Evolutionary conservation across 2,888 invertebrate genomes (phyloP).

Genomic region (Lochmaea crataegi): DNA sequence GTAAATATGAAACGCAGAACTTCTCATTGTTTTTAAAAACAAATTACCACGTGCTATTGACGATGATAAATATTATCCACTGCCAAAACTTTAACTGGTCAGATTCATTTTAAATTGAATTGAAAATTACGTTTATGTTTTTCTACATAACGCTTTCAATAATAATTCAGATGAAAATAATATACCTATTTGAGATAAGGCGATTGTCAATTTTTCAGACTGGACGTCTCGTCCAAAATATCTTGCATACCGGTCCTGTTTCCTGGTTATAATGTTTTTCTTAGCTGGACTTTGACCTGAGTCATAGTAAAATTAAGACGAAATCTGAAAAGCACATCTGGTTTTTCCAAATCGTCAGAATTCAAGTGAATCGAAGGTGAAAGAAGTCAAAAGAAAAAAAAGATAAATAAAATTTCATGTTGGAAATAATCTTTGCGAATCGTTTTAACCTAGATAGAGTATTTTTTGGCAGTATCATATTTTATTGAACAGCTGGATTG

Average conservation of each 20-base stretch:
- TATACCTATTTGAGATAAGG: background rate
- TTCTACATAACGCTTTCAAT: background rate
- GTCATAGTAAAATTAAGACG: slow-evolving; percentile 19
- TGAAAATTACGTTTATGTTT: background rate
- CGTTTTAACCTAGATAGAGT: slow-evolving; percentile 28
- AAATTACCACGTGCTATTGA: slow-evolving; percentile 3
- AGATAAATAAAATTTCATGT: slow-evolving; percentile 14
- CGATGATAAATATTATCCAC: background rate
- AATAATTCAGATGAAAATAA: slow-evolving; percentile 3
- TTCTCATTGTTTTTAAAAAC: slow-evolving; percentile 10
- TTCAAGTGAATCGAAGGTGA: slow-evolving; percentile 6
- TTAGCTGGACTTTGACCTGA: slow-evolving; percentile 26
- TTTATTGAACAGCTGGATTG: slow-evolving; percentile 11
- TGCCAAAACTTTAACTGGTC: background rate
- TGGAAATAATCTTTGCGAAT: slow-evolving; percentile 20
- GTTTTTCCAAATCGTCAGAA: slow-evolving; percentile 26
- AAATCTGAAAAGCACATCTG: slow-evolving; percentile 23
- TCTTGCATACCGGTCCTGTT: background rate
- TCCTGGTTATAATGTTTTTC: slow-evolving; percentile 17
- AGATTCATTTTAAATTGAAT: slow-evolving; percentile 3
- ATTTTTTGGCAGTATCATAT: slow-evolving; percentile 30
- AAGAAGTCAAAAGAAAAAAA: background rate
- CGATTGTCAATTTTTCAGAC: background rate
- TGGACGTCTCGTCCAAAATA: background rate
- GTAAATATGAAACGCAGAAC: background rate